phyloP scores from a whole-genome alignment of 2,797 vertebrate species.

The Bradypodion pumilum region DNA sequence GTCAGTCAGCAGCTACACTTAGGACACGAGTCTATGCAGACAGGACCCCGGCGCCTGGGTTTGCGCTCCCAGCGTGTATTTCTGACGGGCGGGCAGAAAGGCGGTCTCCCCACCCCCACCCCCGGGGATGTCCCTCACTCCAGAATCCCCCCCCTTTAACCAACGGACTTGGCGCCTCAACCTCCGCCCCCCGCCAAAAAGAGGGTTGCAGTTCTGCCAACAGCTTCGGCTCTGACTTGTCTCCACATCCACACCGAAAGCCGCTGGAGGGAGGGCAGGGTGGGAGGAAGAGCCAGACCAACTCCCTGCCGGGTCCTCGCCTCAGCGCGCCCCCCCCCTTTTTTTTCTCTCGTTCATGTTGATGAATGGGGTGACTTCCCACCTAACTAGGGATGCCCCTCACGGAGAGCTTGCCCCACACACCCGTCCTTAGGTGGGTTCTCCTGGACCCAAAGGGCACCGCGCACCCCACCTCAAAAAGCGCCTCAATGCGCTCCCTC shows the following conservation, averaged over 20 bases:
- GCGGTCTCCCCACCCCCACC: background rate
- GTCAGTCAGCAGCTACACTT: too few species aligned
- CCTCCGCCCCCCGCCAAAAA: background rate
- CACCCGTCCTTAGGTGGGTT: background rate
- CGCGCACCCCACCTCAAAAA: too few species aligned
- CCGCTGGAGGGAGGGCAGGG: background rate
- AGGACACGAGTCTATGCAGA: background rate
- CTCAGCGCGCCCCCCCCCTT: background rate
- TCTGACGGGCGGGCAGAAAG: too few species aligned
- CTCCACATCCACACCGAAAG: too few species aligned
- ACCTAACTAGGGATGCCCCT: background rate
- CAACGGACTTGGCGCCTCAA: rapidly evolving
- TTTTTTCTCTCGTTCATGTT: background rate
- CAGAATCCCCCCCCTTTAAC: too few species aligned
- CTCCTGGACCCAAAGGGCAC: background rate
- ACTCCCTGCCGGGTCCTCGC: background rate
- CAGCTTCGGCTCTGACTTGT: background rate
- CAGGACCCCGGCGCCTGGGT: background rate
- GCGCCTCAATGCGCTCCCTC: background rate
- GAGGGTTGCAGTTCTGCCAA: background rate
- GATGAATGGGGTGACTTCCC: background rate
- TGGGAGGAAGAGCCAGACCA: background rate
- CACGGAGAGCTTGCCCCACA: background rate
- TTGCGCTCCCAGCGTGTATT: too few species aligned
- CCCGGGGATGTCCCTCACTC: background rate